Percentiles rank a stretch among this genome's conserved stretches.
phyloP scores from a whole-genome alignment of 2,113 vertebrate species.

The Scatophagus argus region DNA sequence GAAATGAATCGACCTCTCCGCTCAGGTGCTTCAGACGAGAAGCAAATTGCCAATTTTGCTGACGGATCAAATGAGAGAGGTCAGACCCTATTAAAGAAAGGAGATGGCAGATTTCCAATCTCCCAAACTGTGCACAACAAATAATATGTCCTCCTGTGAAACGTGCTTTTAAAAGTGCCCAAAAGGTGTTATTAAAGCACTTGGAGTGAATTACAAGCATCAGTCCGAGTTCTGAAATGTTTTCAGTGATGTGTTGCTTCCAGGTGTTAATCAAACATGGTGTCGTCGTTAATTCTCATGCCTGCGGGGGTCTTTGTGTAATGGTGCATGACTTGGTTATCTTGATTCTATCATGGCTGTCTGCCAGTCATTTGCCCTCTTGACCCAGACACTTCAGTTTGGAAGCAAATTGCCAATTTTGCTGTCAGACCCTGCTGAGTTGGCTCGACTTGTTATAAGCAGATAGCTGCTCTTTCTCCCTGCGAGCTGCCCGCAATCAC shows the following conservation, averaged over 20 bases:
- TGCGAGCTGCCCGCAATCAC: conserved; percentile 14
- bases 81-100: conserved; percentile 9
- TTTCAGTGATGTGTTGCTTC: background rate
- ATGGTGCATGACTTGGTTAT: conserved; percentile 4
- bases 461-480: background rate
- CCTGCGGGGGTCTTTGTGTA: conserved; percentile 3
- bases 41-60: conserved; percentile 48
- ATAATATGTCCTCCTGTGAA: background rate
- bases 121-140: conserved; percentile 3
- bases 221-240: background rate
- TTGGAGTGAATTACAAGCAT: background rate
- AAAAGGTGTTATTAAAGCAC: conserved; percentile 9
- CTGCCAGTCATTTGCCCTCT: conserved; percentile 35
- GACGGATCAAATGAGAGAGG: conserved; percentile 36
- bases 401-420: conserved; percentile 58
- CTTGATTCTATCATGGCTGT: conserved; percentile 31
- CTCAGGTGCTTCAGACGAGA: background rate
- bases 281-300: background rate
- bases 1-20: conserved; percentile 34
- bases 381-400: conserved; percentile 35
- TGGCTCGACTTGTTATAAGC: background rate
- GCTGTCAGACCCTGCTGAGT: conserved; percentile 47
- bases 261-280: background rate
- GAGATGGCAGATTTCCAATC: conserved; percentile 24
- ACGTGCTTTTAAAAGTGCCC: background rate